phyloP scores from a whole-genome alignment of 2,113 vertebrate genomes.

The Campylorhamphus procurvoides region DNA sequence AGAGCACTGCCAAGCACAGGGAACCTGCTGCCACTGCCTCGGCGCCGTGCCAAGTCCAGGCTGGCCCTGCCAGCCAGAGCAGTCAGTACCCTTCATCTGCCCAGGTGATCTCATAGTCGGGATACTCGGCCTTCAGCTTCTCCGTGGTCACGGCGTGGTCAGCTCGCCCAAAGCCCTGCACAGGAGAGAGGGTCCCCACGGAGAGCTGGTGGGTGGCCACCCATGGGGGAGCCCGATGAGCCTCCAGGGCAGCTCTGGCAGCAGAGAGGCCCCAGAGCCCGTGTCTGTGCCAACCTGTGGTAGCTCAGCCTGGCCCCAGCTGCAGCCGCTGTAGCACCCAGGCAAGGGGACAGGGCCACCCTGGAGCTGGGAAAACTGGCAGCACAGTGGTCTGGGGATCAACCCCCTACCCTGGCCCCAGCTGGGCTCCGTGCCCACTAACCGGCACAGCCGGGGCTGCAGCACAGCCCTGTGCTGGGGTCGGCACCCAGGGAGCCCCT shows the following conservation, averaged over 20 bases:
- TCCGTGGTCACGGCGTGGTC: conserved; percentile 86
- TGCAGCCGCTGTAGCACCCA: fast-evolving
- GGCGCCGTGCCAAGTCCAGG: background rate
- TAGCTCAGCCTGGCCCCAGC: background rate
- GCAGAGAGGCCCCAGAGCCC: fast-evolving
- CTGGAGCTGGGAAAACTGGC: background rate
- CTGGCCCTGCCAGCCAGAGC: fast-evolving
- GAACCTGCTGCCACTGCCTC: background rate
- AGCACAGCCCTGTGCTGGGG: background rate
- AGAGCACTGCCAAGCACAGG: fast-evolving
- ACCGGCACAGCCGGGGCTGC: background rate
- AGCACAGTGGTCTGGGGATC: background rate
- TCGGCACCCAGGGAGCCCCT: background rate
- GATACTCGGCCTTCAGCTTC: conserved; percentile 86
- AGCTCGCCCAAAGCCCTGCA: conserved; percentile 91
- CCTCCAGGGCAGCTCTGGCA: background rate
- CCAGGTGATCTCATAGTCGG: conserved; percentile 91
- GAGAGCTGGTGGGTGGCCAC: background rate
- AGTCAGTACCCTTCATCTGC: conserved; percentile 90
- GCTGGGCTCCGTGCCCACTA: background rate
- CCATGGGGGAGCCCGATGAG: fast-evolving
- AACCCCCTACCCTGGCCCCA: background rate
- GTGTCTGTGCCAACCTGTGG: fast-evolving
- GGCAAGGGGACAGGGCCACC: too few relatives aligned
- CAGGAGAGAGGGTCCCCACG: background rate